Evolutionary conservation across 2,888 invertebrate species (phyloP).

Genomic region (Harpalus rubripes): DNA sequence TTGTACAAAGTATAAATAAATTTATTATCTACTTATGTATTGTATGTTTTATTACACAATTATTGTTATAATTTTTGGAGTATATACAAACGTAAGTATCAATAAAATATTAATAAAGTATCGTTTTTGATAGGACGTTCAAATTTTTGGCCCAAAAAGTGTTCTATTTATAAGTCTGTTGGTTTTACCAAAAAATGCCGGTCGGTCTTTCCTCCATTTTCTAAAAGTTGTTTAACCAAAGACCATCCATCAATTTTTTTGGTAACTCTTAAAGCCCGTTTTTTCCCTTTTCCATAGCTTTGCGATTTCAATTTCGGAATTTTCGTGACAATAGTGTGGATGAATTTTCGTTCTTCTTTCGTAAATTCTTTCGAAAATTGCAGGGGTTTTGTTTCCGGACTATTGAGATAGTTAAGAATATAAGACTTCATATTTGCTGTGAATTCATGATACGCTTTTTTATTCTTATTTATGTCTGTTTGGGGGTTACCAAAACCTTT

Average conservation of each 20-base stretch:
- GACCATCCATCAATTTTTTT: conserved; percentile 29
- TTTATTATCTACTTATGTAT: not conserved
- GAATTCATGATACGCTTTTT: not conserved
- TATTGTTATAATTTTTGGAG: not conserved
- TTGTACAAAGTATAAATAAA: conserved; percentile 15
- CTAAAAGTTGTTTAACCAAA: conserved; percentile 14
- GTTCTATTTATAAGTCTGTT: not conserved
- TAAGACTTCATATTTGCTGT: not conserved
- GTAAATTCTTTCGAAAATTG: conserved; percentile 10
- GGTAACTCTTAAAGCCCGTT: not conserved
- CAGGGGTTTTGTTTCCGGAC: not conserved
- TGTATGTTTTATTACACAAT: not conserved
- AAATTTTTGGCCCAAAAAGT: no score
- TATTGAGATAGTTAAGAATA: not conserved
- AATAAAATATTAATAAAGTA: no score
- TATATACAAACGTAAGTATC: no score
- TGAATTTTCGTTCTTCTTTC: not conserved
- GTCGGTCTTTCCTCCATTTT: not conserved
- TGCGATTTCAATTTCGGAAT: not conserved
- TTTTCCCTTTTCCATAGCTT: not conserved
- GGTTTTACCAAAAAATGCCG: conserved; percentile 13
- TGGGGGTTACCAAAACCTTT: not conserved
- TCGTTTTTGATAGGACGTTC: no score
- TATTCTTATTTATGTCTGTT: not conserved
- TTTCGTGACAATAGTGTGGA: conserved; percentile 18